Evolutionary conservation across 2,797 vertebrate genomes (phyloP), one percentile per base, ranked within the genome.

Genomic region (Sebastes hubbsi): DNA sequence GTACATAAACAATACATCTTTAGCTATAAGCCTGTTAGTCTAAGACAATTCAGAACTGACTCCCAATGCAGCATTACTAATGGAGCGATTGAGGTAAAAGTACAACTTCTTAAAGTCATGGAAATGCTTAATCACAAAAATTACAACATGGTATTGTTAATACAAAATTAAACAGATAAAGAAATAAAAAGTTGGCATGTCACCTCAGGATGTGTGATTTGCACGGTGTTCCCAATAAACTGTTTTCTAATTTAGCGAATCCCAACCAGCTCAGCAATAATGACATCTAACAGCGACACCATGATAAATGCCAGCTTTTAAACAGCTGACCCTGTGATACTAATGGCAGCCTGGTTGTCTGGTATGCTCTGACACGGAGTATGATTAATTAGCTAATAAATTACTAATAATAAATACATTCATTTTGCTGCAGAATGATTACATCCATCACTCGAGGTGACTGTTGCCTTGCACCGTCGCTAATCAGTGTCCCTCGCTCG

Each of bases 261-360:
- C 81, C 79, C 83, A 79, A 91, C 84, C 78, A 85, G 90, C 87
- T 92, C 87, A 80, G 87, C 91, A 87, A 91, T 94, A 93, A 94
- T 92, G 91, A 90, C 90, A 85, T 92, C 77, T 91, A 92, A 91
- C 89, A 89, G 90, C 58, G 86, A 93, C 91, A 92, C 84, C 2
- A 84, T 95, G 95, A 96, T 95, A 81, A 94, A 96, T 95, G 93
- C 78, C 14, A 52, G 86, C 91, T 93, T 94, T 94, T 94, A 95
- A 95, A 94, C 85, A 88, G 81, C 83, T 91, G 92, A 95, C 93
- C 92, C 76, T 16, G 9, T 82, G 90, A 87, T 88, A 84, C 80
- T 90, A 81, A 61, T 82, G 78, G 87, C 89, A 89, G 87, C 83
- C 86, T 67, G 86, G 91, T 89, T 84, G 85, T 93, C 89, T 87